phyloP scores from a whole-genome alignment of 1,140 invertebrate species.

The Mactra quadrangularis region DNA sequence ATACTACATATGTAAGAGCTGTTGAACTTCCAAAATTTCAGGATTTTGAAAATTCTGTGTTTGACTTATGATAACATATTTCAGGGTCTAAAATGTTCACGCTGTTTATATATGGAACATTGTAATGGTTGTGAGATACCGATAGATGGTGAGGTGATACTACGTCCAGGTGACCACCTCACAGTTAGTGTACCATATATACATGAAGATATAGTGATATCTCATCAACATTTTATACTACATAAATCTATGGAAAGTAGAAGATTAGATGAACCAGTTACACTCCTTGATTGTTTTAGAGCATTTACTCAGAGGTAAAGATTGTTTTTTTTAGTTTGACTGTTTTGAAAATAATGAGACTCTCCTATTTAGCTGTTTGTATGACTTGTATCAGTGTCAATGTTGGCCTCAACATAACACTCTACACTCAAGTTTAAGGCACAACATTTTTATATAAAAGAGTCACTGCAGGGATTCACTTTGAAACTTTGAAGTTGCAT shows the following conservation, averaged over 20 bases:
- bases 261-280: conserved; percentile 85
- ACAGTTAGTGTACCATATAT: conserved; percentile 84
- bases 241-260: conserved; percentile 83
- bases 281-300: conserved; percentile 88
- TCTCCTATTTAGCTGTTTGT: no score
- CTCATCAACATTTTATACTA: conserved; percentile 58
- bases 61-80: no score
- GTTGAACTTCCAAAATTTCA: no score
- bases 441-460: no score
- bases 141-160: conserved; percentile 84
- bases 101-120: conserved; percentile 86
- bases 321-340: conserved; percentile 6
- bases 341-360: no score
- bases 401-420: no score
- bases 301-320: conserved; percentile 88
- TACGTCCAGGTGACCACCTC: conserved; percentile 87
- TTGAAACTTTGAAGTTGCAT: no score
- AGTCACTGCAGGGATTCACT: no score
- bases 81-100: conserved; percentile 87
- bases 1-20: no score
- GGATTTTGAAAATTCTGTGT: no score
- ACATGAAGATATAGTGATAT: conserved; percentile 60
- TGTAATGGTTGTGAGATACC: conserved; percentile 88
- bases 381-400: no score
- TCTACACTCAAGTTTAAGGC: no score